Percentiles rank a stretch among this genome's conserved stretches.
These are phyloP conservation scores for Drosophila gunungcola DNA, from an alignment of 1,140 invertebrate species.

Conservation along the genomic window DNA sequence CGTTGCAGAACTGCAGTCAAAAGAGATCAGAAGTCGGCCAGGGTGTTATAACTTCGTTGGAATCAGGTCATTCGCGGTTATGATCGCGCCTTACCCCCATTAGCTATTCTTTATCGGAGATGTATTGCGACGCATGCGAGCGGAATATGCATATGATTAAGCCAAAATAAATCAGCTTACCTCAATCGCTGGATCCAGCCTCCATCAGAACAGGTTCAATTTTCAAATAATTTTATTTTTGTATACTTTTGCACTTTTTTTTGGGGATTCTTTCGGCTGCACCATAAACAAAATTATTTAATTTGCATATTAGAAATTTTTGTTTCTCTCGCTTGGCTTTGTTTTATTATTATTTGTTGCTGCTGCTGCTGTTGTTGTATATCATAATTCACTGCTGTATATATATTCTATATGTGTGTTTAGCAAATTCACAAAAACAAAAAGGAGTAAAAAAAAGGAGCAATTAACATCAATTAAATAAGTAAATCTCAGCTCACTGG, in stretches of 20 bases:
- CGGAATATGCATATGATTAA: constrained; percentile 32
- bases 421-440: constrained; percentile 17
- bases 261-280: constrained; percentile 22
- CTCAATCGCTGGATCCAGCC: constrained; percentile 45
- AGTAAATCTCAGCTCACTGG: constrained; percentile 20
- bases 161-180: constrained; percentile 72
- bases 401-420: constrained; percentile 4
- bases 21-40: constrained; percentile 3
- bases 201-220: constrained; percentile 42
- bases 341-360: constrained; percentile 13
- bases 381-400: constrained; percentile 42
- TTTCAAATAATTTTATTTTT: constrained; percentile 16
- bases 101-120: constrained; percentile 15
- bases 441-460: constrained; percentile 13
- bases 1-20: constrained; percentile 41
- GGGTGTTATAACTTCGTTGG: neutral
- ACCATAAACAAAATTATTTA: constrained; percentile 42
- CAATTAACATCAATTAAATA: constrained; percentile 29
- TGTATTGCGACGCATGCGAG: constrained; percentile 16
- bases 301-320: constrained; percentile 41
- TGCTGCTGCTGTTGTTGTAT: constrained; percentile 27
- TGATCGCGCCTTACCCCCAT: neutral
- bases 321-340: constrained; percentile 2
- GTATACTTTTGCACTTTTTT: constrained; percentile 26
- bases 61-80: constrained; percentile 7